Conservation (phyloP, 2,888 invertebrate genomes). For the Dinocampus coccinellae region DNA sequence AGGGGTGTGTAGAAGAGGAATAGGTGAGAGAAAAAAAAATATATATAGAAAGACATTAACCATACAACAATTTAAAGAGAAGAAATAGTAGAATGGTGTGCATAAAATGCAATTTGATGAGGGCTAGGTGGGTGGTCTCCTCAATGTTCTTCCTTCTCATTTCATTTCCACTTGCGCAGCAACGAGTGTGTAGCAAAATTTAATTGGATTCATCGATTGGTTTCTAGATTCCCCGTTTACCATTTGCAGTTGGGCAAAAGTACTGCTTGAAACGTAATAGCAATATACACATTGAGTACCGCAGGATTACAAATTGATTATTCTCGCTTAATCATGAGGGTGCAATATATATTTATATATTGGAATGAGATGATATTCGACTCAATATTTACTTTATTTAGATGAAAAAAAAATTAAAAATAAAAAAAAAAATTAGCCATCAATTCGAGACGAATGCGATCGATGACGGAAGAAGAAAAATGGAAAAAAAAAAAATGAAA, state of each 20-base stretch:
- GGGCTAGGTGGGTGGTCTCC: conserved; percentile 48
- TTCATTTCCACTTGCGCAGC: conserved; percentile 34
- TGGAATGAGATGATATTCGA: background rate
- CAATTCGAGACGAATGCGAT: background rate
- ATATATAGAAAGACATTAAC: conserved; percentile 3
- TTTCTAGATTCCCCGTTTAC: conserved; percentile 54
- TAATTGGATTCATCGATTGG: conserved; percentile 68
- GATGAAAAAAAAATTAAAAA: background rate
- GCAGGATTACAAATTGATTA: background rate
- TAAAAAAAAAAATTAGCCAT: background rate
- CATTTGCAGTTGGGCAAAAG: conserved; percentile 17
- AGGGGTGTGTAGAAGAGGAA: background rate
- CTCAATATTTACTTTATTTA: background rate
- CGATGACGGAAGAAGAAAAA: conserved; percentile 5
- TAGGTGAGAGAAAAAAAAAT: conserved; percentile 13
- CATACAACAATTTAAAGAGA: conserved; percentile 36
- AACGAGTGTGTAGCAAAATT: conserved; percentile 61
- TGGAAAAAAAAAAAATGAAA: background rate
- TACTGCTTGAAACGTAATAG: background rate
- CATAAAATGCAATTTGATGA: conserved; percentile 62
- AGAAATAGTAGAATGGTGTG: conserved; percentile 40
- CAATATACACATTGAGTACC: background rate
- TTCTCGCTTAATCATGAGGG: background rate
- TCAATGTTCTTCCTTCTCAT: conserved; percentile 36
- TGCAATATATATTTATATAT: background rate